Evolutionary conservation across 2,797 vertebrate genomes (phyloP), one percentile per base, ranked within the genome.

Genomic region (Tadarida brasiliensis): DNA sequence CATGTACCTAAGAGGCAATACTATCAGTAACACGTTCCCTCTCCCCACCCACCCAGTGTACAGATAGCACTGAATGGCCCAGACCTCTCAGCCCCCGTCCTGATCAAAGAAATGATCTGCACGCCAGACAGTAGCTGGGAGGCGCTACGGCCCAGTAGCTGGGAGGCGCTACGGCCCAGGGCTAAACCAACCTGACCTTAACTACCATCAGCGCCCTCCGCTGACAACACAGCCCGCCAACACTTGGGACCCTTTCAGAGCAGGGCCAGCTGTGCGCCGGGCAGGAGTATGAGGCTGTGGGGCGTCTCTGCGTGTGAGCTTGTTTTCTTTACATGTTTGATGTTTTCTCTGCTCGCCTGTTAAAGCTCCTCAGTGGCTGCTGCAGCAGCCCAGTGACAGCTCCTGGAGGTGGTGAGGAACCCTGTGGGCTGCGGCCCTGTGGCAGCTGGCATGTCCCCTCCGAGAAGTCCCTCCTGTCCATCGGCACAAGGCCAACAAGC

Each of bases 181-280:
- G 74, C 56, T 71, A 26, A 74, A n/a, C 30, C 67, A 47, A 2
- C 26, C 7, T 39, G 81, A 15, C 65, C 14, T 47, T 61, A 17
- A 9, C 28, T 71, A 11, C 59, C 39, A 19, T 16, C 7, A 14
- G 67, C 0, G 0, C 17, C 70, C 33, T 84, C 33, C 49, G 83
- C 47, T 33, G 68, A 26, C 15, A 17, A 15, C 61, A 0, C 1
- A 77, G 67, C 57, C 28, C 26, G 59, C 35, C 51, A n/a, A 19
- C 12, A 7, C 83, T 76, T 6, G 19, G 51, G 85, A 67, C 26
- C 33, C 6, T 14, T 16, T 70, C 3, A 51, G 35, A 17, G 54
- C 22, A 2, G 14, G 8, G 57, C 28, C 30, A 28, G 12, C 8
- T 15, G 11, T 2, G 33, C 8, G 0, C 19, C 1, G 5, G 61